Evolutionary conservation across 2,888 invertebrate species (phyloP), one percentile per base, ranked within the genome.

Genomic region (Byasa hedistus): DNA sequence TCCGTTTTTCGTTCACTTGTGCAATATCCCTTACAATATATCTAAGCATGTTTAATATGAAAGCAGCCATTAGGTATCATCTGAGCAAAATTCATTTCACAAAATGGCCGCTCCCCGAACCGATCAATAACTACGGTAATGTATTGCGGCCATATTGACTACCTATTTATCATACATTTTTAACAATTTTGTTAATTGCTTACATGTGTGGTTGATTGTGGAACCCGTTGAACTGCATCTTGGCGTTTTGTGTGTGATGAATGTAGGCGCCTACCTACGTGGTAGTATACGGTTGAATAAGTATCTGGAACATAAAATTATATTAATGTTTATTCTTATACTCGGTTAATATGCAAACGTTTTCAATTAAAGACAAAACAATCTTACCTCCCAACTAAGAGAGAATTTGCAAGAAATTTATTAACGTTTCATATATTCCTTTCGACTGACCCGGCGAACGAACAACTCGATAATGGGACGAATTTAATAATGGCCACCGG

Each of bases 381-480:
- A 19, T 81, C 85, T 85, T 79, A 92, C 92, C 92, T 91, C 92
- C 91, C 91, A 78, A 78, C 70, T 79, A 78, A 77, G 91, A 91
- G 91, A 91, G 91, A 90, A 86, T 91, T 85, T 85, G 72, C 76
- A 57, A 61, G 81, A 79, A 79, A 74, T 77, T 78, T 77, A 75
- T 74, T 75, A 75, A 74, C 80, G 83, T 85, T 75, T 84, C 89
- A 89, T 90, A 84, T 86, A 85, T 86, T 75, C 73, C 78, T 80
- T 81, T 81, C 77, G 79, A 79, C 89, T 87, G 85, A 89, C 91
- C 91, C 91, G 92, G 92, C 91, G 92, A 92, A 93, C 91, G 93
- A 93, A 93, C 93, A 93, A 93, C 92, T 93, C 93, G 89, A 88
- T 91, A 92, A 92, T 93, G 93, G 91, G 72, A 74, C 71, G 68